Base-by-base conservation (phyloP, 2,113 vertebrate species). In the Pongo abelii region DNA sequence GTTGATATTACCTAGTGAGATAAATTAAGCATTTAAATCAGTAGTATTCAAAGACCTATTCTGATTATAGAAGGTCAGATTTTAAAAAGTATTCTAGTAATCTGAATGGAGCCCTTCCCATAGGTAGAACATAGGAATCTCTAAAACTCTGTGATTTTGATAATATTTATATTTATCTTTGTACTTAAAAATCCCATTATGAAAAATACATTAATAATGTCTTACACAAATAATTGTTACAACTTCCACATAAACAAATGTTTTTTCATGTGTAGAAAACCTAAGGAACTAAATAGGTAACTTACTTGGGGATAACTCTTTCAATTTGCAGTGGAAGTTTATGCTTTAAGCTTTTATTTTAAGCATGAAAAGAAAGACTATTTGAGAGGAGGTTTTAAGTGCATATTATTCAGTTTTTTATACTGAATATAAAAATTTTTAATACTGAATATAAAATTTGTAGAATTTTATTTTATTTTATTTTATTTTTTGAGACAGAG, bases 21-120 rank as follows among this genome's bases (percentile, higher is more conserved):
- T 80, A 96, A 94, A 81, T 97, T 94, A 92, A 92, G 17, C 48
- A 69, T 85, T 70, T 38, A 69, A 74, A 80, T 95, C 38, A 81
- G 48, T 22, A 16, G 40, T 46, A 77, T 64, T 83, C 55, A 72
- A 74, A 78, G 20, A 6, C 32, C 17, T 40, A 10, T 77, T 27
- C n/a, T 84, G 23, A 84, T 46, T 3, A 18, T 11, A 84, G 23
- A 92, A 96, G 18, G 35, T 81, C 55, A 91, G 6, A 11, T 59
- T 80, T 89, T 77, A 78, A 86, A 85, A 84, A 84, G 17, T 94
- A 35, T 95, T 78, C 72, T 18, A 48, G 25, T 25, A 22, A 22
- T 69, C 55, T 67, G 16, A 17, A 67, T 17, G 5, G 46, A 32
- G 16, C 20, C 11, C 17, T 72, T 80, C 43, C 30, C 35, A 23